These are phyloP conservation scores for Vombatus ursinus DNA, from an alignment of 2,113 vertebrate species.

Conservation along the genomic window DNA sequence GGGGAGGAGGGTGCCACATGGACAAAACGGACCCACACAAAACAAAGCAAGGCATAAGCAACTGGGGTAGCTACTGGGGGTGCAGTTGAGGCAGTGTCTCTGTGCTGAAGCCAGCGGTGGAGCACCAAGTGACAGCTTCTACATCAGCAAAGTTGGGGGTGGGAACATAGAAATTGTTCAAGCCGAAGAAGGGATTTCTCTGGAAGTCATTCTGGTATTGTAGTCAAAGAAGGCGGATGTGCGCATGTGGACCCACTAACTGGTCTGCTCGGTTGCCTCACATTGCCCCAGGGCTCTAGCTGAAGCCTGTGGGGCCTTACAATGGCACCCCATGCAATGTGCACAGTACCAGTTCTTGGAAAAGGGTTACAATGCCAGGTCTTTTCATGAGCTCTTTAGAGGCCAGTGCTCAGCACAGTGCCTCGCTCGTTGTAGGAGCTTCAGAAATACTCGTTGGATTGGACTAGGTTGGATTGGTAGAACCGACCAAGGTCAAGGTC, in stretches of 20 bases:
- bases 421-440: neutral
- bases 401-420: neutral
- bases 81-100: constrained; percentile 12
- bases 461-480: neutral
- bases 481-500: constrained; percentile 29
- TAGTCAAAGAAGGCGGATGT: neutral
- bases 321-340: neutral
- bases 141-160: constrained; percentile 32
- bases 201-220: neutral
- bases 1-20: neutral
- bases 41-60: constrained; percentile 13
- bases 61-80: constrained; percentile 18
- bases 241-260: neutral
- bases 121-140: constrained; percentile 19
- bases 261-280: neutral
- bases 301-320: neutral
- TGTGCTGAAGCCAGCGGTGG: constrained; percentile 14
- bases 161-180: neutral
- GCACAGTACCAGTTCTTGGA: neutral
- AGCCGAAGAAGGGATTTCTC: no score
- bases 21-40: constrained; percentile 18
- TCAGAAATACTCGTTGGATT: neutral
- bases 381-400: neutral
- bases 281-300: neutral
- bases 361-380: neutral